Base-by-base conservation (phyloP, 64 coral and sea anemone species). In the Dendrophyllia cribrosa region DNA sequence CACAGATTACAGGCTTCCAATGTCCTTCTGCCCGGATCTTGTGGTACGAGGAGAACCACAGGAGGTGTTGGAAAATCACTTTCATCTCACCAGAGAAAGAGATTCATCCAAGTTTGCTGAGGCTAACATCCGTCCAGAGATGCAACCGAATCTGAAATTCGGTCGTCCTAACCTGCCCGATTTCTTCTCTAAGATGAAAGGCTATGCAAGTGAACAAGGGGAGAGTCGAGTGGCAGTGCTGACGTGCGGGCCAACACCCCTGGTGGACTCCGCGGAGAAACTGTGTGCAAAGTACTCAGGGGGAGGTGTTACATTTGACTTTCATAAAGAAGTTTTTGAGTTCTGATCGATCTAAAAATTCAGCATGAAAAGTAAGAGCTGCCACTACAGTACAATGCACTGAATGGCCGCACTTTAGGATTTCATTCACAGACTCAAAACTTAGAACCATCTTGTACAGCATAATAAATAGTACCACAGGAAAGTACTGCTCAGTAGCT, bases 291-390 rank as follows among this genome's bases (percentile, higher is more conserved):
- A 79, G 50, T 55, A 86, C 64, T 95, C 93, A 43, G 58, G 68
- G 59, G 93, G 79, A 19, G 93, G 72, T 7, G 60, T 95, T 6
- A 90, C 62, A 4, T 95, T 95, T 90, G 93, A 95, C 52, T 95
- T 95, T 25, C 93, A 95, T 26, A 95, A 95, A 78, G 93, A 95
- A 58, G 81, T 95, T 8, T 95, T 95, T 48, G 93, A 95, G 44
- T 95, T 95, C 62, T 95, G 77, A 86, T 10, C 66, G 12, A 12
- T 56, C 7, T 56, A 3, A 56, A 56, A 7, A 12, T 56, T 56
- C 53, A 56, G 5, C 53, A 12, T 56, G 53, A 7, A 7, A 56
- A 56, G 12, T 56, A 56, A 7, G 12, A 12, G 7, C 53, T 56
- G 6, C 7, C 5, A 6, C 7, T 56, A 56, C 5, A 55, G 6